Base-by-base conservation (phyloP, 1,140 invertebrate species). In the Leptopilina clavipes region DNA sequence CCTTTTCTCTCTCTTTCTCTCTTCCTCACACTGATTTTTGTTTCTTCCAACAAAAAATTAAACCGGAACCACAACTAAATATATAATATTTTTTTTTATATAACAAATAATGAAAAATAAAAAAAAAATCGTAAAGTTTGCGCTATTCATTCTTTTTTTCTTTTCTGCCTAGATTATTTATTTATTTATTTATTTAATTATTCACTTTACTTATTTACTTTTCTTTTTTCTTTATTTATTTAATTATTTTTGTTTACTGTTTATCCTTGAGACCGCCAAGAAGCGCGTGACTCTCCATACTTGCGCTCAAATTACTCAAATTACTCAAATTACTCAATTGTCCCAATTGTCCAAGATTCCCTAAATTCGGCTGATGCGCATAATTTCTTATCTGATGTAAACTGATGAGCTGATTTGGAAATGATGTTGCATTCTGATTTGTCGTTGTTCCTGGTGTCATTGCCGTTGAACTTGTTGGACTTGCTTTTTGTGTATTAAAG, bases 351-450 rank as follows among this genome's bases (percentile, higher is more conserved):
- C 89, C 85, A 2, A 90, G 83, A 74, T 90, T 89, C 5, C 92
- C 91, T 92, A 90, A 90, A 71, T 92, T 93, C 7, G 96, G 96
- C 87, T 98, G 97, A 88, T 97, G 96, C 77, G 97, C 97, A 91
- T 98, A 98, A 89, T 98, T 99, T 84, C 97, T 93, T 84, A 99
- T 98, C 91, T 98, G 97, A 90, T 98, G 97, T 73, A 99, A 92
- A 79, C 97, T 98, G 85, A 99, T 97, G 83, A 98, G 92, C 88
- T 98, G 97, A 89, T 98, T 98, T 70, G 97, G 97, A 89, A 97
- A 98, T 76, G 94, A 94, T 83, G 94, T 96, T 75, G 94, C 88
- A 85, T 90, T 90, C 84, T 87, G 92, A 87, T 89, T 89, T 82
- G 43, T 87, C 84, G 7, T 82, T 81, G 14, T n/a, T n/a, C 85